Evolutionary conservation across 2,113 vertebrate species (phyloP).

Genomic region (Sylvia atricapilla): DNA sequence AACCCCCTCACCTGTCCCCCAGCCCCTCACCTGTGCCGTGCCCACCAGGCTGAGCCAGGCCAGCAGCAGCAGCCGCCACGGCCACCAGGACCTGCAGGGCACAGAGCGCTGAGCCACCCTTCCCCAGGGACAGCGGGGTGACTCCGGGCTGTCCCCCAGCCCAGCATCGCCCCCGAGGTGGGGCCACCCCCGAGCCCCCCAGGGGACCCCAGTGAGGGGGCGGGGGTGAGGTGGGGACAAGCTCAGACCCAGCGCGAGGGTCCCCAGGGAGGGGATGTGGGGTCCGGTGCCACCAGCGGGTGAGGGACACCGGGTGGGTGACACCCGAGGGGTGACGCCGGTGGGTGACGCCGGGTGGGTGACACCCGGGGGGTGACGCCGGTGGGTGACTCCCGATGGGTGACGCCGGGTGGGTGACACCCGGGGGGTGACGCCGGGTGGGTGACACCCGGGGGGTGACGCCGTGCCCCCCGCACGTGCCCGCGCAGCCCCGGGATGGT

Average conservation of each 20-base stretch:
- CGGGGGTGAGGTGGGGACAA: neutral
- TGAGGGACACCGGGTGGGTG: neutral
- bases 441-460: too few relatives aligned
- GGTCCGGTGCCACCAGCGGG: neutral
- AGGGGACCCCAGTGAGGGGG: neutral
- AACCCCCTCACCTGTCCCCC: too few relatives aligned
- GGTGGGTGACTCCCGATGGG: too few relatives aligned
- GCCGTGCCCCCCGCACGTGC: neutral
- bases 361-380: too few relatives aligned
- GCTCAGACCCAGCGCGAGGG: neutral
- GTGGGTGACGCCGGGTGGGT: too few relatives aligned
- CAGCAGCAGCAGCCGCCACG: constrained; percentile 19
- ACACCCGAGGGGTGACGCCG: too few relatives aligned
- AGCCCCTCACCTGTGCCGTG: constrained; percentile 23
- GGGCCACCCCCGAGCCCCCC: too few relatives aligned
- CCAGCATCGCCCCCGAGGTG: fast-evolving
- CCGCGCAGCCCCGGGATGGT: neutral
- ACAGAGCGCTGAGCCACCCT: neutral
- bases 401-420: too few relatives aligned
- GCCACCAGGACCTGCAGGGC: neutral
- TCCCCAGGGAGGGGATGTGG: neutral
- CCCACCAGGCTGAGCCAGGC: constrained; percentile 11
- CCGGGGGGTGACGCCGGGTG: too few relatives aligned
- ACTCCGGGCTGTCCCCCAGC: neutral
- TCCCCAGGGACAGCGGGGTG: neutral